Percentiles rank a stretch among this genome's conserved stretches.
phyloP scores from a whole-genome alignment of 30 jellyfish, hydroid and myxozoan genomes.

The Cassiopea andromeda region DNA sequence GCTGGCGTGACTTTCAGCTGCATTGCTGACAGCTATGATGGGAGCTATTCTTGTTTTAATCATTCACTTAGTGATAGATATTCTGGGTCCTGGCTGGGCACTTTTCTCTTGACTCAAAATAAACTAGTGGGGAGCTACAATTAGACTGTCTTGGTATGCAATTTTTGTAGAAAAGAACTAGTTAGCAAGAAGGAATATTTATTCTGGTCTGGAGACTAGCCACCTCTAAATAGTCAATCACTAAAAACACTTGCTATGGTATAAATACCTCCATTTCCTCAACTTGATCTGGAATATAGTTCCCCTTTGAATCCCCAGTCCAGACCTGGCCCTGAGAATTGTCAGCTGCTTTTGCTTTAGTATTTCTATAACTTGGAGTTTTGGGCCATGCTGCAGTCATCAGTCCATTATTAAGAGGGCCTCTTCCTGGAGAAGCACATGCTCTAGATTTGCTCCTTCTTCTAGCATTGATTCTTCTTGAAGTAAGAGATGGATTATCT shows the following conservation, averaged over 20 bases:
- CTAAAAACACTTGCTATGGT: background rate
- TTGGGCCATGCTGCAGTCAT: conserved; percentile 97
- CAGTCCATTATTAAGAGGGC: conserved; percentile 72
- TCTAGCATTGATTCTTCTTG: conserved; percentile 39
- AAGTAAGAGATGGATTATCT: conserved; percentile 25
- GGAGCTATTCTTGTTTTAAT: too few species aligned
- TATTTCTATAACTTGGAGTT: conserved; percentile 55
- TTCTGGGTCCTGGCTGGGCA: too few species aligned
- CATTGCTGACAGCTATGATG: too few species aligned
- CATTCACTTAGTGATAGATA: too few species aligned
- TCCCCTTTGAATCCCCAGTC: background rate
- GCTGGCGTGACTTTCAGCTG: too few species aligned
- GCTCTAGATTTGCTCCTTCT: conserved; percentile 65
- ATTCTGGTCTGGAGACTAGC: background rate
- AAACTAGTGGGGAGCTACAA: background rate
- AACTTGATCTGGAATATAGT: conserved; percentile 33
- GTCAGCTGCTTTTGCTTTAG: background rate
- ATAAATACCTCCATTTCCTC: conserved; percentile 74
- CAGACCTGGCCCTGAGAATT: conserved; percentile 12
- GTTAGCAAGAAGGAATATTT: too few species aligned
- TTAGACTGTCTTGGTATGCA: too few species aligned
- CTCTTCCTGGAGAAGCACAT: conserved; percentile 74
- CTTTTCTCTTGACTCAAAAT: background rate
- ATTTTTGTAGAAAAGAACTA: too few species aligned
- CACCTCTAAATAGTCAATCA: background rate